Conservation (phyloP, 2,113 vertebrate species). For the Tragelaphus buxtoni region DNA sequence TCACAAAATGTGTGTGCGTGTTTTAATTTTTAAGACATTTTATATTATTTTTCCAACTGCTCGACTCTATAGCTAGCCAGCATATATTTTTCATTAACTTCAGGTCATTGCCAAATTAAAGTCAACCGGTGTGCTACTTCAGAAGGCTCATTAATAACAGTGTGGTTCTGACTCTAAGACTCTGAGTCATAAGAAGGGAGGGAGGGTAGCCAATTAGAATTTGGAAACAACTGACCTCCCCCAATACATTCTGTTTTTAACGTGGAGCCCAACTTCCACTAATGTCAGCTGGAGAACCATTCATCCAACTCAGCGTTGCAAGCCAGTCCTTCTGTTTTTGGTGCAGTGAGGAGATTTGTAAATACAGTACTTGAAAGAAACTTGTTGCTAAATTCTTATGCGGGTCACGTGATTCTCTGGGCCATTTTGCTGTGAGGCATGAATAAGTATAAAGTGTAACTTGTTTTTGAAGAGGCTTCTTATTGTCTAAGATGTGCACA, state of each 20-base stretch:
- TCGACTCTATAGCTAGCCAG: not conserved
- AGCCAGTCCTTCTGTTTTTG: not conserved
- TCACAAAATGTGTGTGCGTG: not conserved
- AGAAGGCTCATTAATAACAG: conserved; percentile 28
- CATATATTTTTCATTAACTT: conserved; percentile 64
- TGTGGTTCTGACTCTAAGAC: not conserved
- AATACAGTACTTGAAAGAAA: not conserved
- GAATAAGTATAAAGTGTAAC: conserved; percentile 62
- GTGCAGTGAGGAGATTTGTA: not conserved
- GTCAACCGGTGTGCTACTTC: conserved; percentile 2
- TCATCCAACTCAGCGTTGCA: not conserved
- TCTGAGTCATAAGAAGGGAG: not conserved
- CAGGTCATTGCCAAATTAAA: conserved; percentile 56
- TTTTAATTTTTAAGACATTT: conserved; percentile 29
- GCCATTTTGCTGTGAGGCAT: conserved; percentile 55
- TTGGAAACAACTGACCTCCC: conserved; percentile 45
- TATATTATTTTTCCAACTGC: not conserved
- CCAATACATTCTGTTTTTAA: conserved; percentile 6
- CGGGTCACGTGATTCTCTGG: not conserved
- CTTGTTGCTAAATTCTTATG: conserved; percentile 43
- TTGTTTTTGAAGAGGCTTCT: conserved; percentile 63
- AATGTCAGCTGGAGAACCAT: not conserved
- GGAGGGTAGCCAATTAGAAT: not conserved
- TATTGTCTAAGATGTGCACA: conserved; percentile 48
- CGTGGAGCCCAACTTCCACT: not conserved